Evolutionary conservation across 1,140 invertebrate genomes (phyloP).

Genomic region (Scylla paramamosain): DNA sequence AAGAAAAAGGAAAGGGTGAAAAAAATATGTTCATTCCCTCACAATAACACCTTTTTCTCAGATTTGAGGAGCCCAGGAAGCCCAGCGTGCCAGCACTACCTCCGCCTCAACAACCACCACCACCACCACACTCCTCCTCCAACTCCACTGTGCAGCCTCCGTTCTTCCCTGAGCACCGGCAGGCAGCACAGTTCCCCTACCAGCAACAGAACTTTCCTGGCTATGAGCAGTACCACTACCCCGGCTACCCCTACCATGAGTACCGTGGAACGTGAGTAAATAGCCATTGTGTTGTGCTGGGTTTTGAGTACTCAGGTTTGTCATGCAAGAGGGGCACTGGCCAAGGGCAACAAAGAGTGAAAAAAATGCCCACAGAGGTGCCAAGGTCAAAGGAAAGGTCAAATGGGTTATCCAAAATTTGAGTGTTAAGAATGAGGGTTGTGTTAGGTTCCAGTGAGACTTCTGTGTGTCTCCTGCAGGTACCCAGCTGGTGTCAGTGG

Average conservation of each 20-base stretch:
- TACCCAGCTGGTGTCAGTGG: conserved; percentile 40
- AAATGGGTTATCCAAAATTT: neutral
- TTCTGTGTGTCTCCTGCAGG: neutral
- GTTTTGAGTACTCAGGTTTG: neutral
- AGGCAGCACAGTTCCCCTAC: conserved; percentile 30
- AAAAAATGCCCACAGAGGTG: too few species aligned
- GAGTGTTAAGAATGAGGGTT: neutral
- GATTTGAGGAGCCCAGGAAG: conserved; percentile 64
- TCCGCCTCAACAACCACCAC: conserved; percentile 1
- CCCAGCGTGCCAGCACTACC: conserved; percentile 2
- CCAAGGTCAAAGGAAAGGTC: too few species aligned
- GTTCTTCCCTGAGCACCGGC: conserved; percentile 55
- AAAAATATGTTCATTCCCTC: too few species aligned
- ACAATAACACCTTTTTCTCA: neutral
- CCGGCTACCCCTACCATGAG: conserved; percentile 70
- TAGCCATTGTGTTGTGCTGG: neutral
- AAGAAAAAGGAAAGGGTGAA: too few species aligned
- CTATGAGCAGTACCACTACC: conserved; percentile 72
- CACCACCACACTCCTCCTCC: conserved; percentile 16
- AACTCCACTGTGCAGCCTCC: conserved; percentile 53
- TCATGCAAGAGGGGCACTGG: neutral
- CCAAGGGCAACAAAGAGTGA: too few species aligned
- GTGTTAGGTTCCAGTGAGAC: neutral
- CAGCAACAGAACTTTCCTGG: conserved; percentile 64
- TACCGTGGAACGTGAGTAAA: conserved; percentile 64